phyloP scores from a whole-genome alignment of 2,888 invertebrate species.

The Diploptera punctata region DNA sequence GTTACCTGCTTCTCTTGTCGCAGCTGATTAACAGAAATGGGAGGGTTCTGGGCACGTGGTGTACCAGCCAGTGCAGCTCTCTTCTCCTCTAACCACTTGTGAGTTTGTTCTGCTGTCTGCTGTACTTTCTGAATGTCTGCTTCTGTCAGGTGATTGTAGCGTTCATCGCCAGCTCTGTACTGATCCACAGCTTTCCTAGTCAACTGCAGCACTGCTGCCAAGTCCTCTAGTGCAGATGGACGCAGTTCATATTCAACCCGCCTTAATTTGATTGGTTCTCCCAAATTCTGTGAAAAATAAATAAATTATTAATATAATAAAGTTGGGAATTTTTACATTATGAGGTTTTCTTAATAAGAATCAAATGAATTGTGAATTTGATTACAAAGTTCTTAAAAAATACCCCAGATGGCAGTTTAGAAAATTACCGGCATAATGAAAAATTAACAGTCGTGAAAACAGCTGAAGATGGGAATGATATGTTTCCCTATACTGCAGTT shows the following conservation, averaged over 20 bases:
- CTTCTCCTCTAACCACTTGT: constrained; percentile 83
- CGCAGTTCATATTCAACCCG: constrained; percentile 82
- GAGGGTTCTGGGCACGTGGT: constrained; percentile 74
- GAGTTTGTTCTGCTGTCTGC: constrained; percentile 72
- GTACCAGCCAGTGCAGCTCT: constrained; percentile 69
- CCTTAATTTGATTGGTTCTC: constrained; percentile 89
- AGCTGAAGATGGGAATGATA: too few species aligned
- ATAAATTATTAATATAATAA: too few species aligned
- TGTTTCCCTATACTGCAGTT: too few species aligned
- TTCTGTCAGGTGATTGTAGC: constrained; percentile 74
- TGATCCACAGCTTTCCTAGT: constrained; percentile 81
- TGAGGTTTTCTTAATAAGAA: too few species aligned
- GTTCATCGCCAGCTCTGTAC: constrained; percentile 61
- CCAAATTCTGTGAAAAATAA: constrained; percentile 24
- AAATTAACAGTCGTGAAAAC: too few species aligned
- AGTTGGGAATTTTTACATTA: too few species aligned
- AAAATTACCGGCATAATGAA: too few species aligned
- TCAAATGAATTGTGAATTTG: too few species aligned
- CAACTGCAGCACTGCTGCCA: constrained; percentile 76
- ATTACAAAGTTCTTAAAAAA: too few species aligned
- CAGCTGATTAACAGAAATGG: constrained; percentile 80
- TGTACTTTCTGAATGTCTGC: constrained; percentile 81
- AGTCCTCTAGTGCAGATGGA: constrained; percentile 80
- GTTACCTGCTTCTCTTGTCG: constrained; percentile 77
- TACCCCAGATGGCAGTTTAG: too few species aligned